Conservation (phyloP, 2,797 vertebrate genomes). For the Bufotes viridis region DNA sequence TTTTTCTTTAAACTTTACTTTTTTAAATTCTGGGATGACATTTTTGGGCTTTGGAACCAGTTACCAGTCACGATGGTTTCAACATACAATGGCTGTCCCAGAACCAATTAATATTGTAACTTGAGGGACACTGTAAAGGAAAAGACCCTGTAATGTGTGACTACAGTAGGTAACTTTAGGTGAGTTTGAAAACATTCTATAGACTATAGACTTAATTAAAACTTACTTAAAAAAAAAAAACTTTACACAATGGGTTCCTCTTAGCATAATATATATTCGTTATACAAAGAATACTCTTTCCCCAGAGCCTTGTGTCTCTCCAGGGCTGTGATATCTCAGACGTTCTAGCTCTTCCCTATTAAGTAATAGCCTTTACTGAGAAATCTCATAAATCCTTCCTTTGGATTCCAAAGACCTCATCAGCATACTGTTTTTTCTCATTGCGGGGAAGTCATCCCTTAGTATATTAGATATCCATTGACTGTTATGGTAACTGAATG, state of each 20-base stretch:
- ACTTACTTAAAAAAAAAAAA: background rate
- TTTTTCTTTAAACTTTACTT: too few species aligned
- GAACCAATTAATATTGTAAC: too few species aligned
- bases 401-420: constrained; percentile 20
- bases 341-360: background rate
- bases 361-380: constrained; percentile 34
- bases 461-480: constrained; percentile 53
- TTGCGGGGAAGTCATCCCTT: constrained; percentile 28
- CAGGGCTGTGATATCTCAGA: background rate
- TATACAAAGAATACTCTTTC: background rate
- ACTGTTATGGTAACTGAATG: constrained; percentile 49
- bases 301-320: background rate
- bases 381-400: constrained; percentile 39
- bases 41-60: too few species aligned
- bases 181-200: background rate
- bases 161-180: background rate
- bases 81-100: too few species aligned
- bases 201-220: background rate
- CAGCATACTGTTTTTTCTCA: constrained; percentile 21
- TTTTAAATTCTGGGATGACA: too few species aligned
- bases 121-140: background rate
- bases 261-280: background rate
- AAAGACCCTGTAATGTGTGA: background rate
- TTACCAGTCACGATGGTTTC: too few species aligned
- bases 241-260: background rate